Evolutionary conservation across 2,888 invertebrate species (phyloP), one percentile per base, ranked within the genome.

Genomic region (Listrodromus nycthemerus): DNA sequence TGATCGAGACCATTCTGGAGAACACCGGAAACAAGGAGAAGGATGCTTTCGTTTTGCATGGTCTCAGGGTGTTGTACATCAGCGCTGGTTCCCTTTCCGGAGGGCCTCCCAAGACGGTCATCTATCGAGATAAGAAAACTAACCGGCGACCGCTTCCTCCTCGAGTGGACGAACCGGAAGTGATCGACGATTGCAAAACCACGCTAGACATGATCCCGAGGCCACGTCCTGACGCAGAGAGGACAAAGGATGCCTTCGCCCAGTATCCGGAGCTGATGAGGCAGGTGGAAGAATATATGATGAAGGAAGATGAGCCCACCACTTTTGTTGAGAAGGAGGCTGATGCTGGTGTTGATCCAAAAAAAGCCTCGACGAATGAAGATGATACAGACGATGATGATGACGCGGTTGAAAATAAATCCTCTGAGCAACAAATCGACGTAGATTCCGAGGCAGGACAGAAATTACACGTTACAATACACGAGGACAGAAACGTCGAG

Each of bases 31-130:
- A 84, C 67, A 91, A 89, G 13, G 91, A 91, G 1, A 92, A 88
- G 10, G 93, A 93, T 85, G 87, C 92, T 0, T 92, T 92, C 45
- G 7, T 90, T 3, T 87, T 93, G 58, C 93, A 93, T 45, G 91
- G 89, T 0, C 19, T 93, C 0, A 81, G 77, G 2, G 89, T 93
- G 4, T 80, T 93, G 19, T 93, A 93, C 45, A 86, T 93, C 1
- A 93, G 92, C 70, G 90, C 90, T 0, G 90, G 89, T 2, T 86
- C 80, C 0, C 65, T 58, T 0, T 71, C 80, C 0, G 88, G 89
- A 45, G 87, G 89, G 1, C 78, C 88, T 0, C 63, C 87, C 1
- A 91, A 92, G 13, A 88, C 86, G n/a, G 86, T 93, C 1, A 88
- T 93, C 37, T 93, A 90, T 84, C 87, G 92, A 0, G 91, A 89